Conservation (phyloP, 2,113 vertebrate species). For the Rhagologus leucostigma region DNA sequence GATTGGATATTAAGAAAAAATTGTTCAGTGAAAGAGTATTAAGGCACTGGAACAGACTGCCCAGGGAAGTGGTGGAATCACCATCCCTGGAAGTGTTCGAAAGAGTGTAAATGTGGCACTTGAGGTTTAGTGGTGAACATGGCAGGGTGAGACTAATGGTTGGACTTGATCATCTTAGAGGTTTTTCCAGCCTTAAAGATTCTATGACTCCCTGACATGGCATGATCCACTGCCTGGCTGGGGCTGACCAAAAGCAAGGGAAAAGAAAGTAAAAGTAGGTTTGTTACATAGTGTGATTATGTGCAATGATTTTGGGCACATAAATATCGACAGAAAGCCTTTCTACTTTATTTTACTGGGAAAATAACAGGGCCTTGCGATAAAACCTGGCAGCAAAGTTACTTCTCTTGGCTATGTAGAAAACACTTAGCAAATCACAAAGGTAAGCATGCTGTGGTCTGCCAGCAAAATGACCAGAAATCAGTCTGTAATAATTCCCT, state of each 20-base stretch:
- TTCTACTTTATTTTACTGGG: not conserved
- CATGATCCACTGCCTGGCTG: not conserved
- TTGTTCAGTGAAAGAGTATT: not conserved
- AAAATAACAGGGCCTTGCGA: not conserved
- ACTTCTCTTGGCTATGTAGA: not conserved
- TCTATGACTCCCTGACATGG: not conserved
- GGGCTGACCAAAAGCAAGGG: not conserved
- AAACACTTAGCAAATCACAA: not conserved
- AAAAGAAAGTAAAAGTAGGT: not conserved
- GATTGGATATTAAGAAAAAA: not conserved
- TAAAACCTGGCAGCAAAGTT: not conserved
- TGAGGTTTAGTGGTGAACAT: not conserved
- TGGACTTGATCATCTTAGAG: not conserved
- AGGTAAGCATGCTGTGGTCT: not conserved
- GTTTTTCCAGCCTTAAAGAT: not conserved
- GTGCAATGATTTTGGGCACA: not conserved
- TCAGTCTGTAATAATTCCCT: not conserved
- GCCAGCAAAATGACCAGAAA: not conserved
- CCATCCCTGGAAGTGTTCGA: not conserved
- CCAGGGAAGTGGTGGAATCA: not conserved
- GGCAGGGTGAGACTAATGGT: too few species aligned
- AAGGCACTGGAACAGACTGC: not conserved
- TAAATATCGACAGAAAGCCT: accelerated
- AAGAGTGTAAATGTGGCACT: not conserved
- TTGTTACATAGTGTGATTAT: not conserved